Conservation (phyloP, 2,113 vertebrate species). For the Coptodon bakossiorum region DNA sequence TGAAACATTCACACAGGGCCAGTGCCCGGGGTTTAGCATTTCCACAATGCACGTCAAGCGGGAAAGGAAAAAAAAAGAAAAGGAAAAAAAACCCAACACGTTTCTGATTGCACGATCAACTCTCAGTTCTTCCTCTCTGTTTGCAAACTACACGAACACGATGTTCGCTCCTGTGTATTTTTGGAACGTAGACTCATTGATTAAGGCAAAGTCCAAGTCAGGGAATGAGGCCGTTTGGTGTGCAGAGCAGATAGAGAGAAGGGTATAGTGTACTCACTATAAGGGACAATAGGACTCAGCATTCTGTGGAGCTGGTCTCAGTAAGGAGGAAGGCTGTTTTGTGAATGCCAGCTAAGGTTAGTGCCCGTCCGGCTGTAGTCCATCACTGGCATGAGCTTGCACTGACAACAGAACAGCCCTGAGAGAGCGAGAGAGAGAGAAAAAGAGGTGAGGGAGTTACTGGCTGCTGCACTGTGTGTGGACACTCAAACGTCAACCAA, state of each 20-base stretch:
- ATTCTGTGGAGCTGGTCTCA: constrained; percentile 78
- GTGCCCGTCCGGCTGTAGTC: constrained; percentile 66
- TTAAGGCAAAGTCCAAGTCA: constrained; percentile 56
- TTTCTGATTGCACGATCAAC: background rate
- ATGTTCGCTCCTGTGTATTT: background rate
- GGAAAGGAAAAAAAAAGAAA: background rate
- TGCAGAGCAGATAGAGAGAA: constrained; percentile 1
- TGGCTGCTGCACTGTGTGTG: constrained; percentile 57
- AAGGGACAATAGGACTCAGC: constrained; percentile 80
- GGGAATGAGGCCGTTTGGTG: background rate
- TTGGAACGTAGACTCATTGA: constrained; percentile 23
- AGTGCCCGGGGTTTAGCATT: constrained; percentile 17
- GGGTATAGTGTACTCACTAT: constrained; percentile 70
- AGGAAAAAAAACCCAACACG: background rate
- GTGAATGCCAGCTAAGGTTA: constrained; percentile 66
- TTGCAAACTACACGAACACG: constrained; percentile 9
- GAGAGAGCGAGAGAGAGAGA: constrained; percentile 6
- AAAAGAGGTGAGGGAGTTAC: constrained; percentile 36
- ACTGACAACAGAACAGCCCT: constrained; percentile 60
- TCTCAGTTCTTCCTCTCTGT: background rate
- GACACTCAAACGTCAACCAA: constrained; percentile 50
- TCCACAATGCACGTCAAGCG: constrained; percentile 12
- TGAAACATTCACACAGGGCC: constrained; percentile 50
- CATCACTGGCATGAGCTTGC: constrained; percentile 66
- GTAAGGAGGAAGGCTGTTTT: constrained; percentile 67